Percentiles rank a stretch among this genome's conserved stretches.
phyloP scores from a whole-genome alignment of 1,140 invertebrate genomes.

The Olivierus martensii region DNA sequence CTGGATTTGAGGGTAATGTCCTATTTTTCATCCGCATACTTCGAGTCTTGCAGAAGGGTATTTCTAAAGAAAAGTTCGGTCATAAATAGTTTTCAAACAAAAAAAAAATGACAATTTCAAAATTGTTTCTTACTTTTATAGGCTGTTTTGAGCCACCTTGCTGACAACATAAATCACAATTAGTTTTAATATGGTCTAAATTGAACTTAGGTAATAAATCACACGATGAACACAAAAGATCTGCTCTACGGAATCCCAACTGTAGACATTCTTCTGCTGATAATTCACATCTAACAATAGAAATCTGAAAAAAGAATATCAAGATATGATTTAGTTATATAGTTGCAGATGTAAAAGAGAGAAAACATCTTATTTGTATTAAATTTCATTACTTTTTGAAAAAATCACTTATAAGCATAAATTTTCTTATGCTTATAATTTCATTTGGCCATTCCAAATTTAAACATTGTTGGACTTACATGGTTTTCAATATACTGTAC shows the following conservation, averaged over 20 bases:
- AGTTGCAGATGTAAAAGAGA: no score
- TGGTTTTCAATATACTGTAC: no score
- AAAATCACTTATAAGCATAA: no score
- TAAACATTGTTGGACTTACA: no score
- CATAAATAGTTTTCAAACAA: not conserved
- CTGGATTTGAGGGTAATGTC: slow-evolving; percentile 88
- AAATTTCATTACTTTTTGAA: no score
- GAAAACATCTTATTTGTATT: no score
- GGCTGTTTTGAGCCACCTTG: slow-evolving; percentile 24
- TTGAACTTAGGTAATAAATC: slow-evolving; percentile 64
- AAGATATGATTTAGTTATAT: no score
- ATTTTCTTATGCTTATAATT: no score
- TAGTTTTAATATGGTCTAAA: slow-evolving; percentile 51
- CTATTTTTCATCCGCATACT: slow-evolving; percentile 91
- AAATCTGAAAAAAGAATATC: slow-evolving; percentile 11
- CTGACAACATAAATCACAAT: slow-evolving; percentile 58
- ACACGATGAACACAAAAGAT: slow-evolving; percentile 76
- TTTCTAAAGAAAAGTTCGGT: slow-evolving; percentile 30
- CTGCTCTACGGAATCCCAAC: slow-evolving; percentile 73
- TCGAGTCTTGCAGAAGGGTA: slow-evolving; percentile 76
- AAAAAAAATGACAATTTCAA: not conserved
- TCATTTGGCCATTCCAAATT: no score
- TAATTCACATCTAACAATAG: slow-evolving; percentile 36
- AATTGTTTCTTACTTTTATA: slow-evolving; percentile 20
- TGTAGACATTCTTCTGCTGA: slow-evolving; percentile 64